Base-by-base conservation (phyloP, 2,888 invertebrate species). In the Sarcophaga variegata region DNA sequence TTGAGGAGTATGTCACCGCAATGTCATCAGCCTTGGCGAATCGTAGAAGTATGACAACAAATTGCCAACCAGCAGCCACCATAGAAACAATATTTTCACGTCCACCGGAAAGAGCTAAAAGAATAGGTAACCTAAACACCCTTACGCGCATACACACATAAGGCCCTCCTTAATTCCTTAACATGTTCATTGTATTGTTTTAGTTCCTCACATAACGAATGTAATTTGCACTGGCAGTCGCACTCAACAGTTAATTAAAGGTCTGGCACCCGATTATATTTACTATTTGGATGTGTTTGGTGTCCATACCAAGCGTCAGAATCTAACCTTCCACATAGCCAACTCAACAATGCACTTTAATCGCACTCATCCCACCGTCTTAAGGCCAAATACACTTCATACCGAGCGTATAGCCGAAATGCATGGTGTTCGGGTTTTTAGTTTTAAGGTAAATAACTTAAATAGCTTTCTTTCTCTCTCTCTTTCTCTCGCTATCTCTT, bases 391-490 rank as follows among this genome's bases (percentile, higher is more conserved):
- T 72, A 93, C 92, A 86, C 91, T 94, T 1, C 92, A 92, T 1
- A 93, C 93, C 83, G 94, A 94, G 3, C 94, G 94, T 90, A 92
- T 95, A 71, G 93, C 93, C 6, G 94, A 94, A 47, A 90, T 94
- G 78, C 94, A 94, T 87, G 95, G 95, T 37, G 94, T 94, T 74
- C 94, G 94, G 22, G 93, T 94, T 60, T 95, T 95, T 88, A 94
- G 94, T 89, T 95, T 94, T 90, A 95, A 95, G 94, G 95, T 95
- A 91, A 80, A 87, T 25, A 22, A 37, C 8, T 8, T 95, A 91
- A 80, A 86, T n/a, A 22, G 3, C 8, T 10, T 10, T 37, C 37
- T 37, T 10, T 37, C 37, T 37, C 37, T 37, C 8, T 37, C 37
- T 37, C 8, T 37, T 8, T 8, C 8, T 8, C 37, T 2, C 8